These are phyloP conservation scores for Exaiptasia diaphana DNA, from an alignment of 64 coral and sea anemone genomes.

Conservation along the genomic window DNA sequence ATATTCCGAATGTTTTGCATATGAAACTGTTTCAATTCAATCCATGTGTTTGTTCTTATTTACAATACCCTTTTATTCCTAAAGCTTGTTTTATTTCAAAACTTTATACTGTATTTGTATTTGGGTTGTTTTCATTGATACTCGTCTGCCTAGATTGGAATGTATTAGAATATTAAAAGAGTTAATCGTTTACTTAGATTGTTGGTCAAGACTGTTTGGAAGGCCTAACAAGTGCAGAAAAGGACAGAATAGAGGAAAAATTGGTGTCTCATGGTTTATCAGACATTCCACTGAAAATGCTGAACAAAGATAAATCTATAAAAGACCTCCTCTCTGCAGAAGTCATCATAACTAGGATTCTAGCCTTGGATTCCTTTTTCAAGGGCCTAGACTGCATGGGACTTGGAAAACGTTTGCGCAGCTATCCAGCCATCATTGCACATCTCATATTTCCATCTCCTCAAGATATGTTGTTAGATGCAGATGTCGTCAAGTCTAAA, in stretches of 20 bases:
- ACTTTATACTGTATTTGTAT: no score
- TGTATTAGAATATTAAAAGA: neutral
- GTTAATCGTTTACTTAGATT: neutral
- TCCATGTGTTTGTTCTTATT: no score
- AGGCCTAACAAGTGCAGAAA: neutral
- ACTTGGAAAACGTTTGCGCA: constrained; percentile 18
- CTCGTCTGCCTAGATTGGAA: neutral
- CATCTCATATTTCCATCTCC: constrained; percentile 12
- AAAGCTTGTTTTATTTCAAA: no score
- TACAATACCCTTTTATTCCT: no score
- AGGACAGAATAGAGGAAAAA: constrained; percentile 49
- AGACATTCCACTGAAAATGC: constrained; percentile 54
- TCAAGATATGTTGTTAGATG: neutral
- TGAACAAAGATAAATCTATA: constrained; percentile 63
- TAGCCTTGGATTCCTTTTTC: constrained; percentile 30
- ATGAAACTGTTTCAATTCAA: no score
- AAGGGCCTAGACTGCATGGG: constrained; percentile 29
- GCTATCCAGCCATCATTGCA: constrained; percentile 3
- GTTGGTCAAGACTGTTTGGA: constrained; percentile 2
- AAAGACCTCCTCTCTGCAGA: constrained; percentile 52
- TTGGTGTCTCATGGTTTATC: constrained; percentile 54
- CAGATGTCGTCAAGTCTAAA: neutral
- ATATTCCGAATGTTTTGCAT: no score
- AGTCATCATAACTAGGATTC: constrained; percentile 42
- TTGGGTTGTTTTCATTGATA: neutral